A percentile compares a stretch with the other conserved stretches of the same genome.
These are phyloP conservation scores for Myotis yumanensis DNA, from an alignment of 2,113 vertebrate genomes.

Conservation along the genomic window DNA sequence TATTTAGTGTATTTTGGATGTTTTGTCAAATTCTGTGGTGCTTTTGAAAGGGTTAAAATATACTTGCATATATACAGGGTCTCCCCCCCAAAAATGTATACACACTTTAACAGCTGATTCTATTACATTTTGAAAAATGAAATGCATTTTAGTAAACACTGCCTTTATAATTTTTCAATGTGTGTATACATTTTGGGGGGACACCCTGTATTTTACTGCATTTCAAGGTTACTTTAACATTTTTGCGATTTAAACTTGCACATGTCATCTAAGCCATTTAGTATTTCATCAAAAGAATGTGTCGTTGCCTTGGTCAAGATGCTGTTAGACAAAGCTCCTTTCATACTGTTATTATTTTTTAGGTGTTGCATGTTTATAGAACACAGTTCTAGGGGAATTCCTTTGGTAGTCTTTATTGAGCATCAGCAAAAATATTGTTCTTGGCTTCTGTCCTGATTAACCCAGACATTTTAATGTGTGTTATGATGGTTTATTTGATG, in stretches of 20 bases:
- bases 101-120: too few species aligned
- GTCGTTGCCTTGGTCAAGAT: slow-evolving; percentile 47
- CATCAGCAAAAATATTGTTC: slow-evolving; percentile 85
- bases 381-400: slow-evolving; percentile 81
- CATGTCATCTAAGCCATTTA: not conserved
- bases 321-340: slow-evolving; percentile 64
- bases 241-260: not conserved
- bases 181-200: too few species aligned
- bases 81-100: too few species aligned
- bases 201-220: not conserved
- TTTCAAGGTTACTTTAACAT: not conserved
- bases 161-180: too few species aligned
- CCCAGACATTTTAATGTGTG: slow-evolving; percentile 85
- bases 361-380: slow-evolving; percentile 59
- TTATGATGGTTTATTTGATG: slow-evolving; percentile 88
- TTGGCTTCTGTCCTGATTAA: slow-evolving; percentile 88
- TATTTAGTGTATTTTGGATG: slow-evolving; percentile 4
- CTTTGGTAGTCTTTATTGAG: slow-evolving; percentile 82
- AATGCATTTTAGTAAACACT: too few species aligned
- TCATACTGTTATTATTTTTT: slow-evolving; percentile 50
- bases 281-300: not conserved
- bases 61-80: not conserved
- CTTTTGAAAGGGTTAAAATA: not conserved
- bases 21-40: slow-evolving; percentile 4
- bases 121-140: too few species aligned